These are phyloP conservation scores for Troglohyphantes excavatus DNA, from an alignment of 2,888 invertebrate genomes.

Conservation along the genomic window DNA sequence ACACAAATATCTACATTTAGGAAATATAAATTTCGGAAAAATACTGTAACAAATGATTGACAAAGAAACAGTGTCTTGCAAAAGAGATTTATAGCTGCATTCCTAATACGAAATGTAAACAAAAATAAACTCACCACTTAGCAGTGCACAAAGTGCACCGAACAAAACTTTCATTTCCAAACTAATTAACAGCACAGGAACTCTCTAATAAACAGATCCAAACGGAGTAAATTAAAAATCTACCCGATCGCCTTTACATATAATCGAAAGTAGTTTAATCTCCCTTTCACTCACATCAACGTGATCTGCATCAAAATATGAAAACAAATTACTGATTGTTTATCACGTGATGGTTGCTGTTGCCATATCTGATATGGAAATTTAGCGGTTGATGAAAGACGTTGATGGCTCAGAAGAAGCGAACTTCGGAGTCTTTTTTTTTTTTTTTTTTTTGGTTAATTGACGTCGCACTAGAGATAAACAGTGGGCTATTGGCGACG, in stretches of 20 bases:
- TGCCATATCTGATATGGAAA: constrained; percentile 56
- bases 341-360: constrained; percentile 60
- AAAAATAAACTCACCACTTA: constrained; percentile 58
- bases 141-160: constrained; percentile 32
- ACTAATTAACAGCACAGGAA: not conserved
- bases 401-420: not conserved
- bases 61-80: too few relatives aligned
- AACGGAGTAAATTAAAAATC: not conserved
- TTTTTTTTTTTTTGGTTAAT: too few relatives aligned
- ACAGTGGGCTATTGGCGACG: too few relatives aligned
- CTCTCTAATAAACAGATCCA: not conserved
- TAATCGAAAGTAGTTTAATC: constrained; percentile 34
- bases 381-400: constrained; percentile 1
- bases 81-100: too few relatives aligned
- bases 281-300: constrained; percentile 6
- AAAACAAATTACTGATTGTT: constrained; percentile 46
- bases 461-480: too few relatives aligned
- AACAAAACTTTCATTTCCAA: constrained; percentile 49
- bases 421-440: too few relatives aligned
- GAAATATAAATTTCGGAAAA: too few relatives aligned
- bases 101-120: not conserved
- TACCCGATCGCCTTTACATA: constrained; percentile 14
- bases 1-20: too few relatives aligned
- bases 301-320: constrained; percentile 20
- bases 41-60: too few relatives aligned